Conservation (phyloP, 2,797 vertebrate species). For the Astyanax mexicanus region DNA sequence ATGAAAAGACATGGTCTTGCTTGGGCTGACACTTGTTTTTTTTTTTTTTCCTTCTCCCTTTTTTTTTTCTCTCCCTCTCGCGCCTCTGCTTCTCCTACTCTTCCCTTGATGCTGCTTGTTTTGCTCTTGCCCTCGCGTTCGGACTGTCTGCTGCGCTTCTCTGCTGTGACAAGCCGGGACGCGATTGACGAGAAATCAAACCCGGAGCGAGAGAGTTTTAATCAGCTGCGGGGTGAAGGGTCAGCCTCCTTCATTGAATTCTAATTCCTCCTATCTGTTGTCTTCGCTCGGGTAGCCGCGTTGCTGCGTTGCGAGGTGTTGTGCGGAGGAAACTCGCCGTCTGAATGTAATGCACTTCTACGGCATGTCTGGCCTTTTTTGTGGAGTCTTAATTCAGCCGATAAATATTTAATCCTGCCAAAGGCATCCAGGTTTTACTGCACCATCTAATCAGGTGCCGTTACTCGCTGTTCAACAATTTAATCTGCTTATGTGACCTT, state of each 20-base stretch:
- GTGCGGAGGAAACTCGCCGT: constrained; percentile 5
- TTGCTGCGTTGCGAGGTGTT: constrained; percentile 4
- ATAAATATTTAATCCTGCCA: constrained; percentile 33
- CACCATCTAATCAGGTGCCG: constrained; percentile 38
- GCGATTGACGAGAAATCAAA: constrained; percentile 78
- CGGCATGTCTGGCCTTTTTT: constrained; percentile 11
- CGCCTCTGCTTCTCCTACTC: background rate
- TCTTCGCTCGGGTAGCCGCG: background rate
- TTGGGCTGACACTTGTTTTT: constrained; percentile 80
- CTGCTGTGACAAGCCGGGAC: constrained; percentile 74
- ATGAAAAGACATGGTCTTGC: constrained; percentile 84
- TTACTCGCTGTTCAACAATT: constrained; percentile 24
- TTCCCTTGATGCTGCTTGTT: constrained; percentile 72
- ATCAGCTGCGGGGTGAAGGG: constrained; percentile 66
- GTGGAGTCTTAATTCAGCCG: constrained; percentile 12
- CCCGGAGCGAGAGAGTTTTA: constrained; percentile 72
- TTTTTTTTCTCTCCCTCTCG: constrained; percentile 23
- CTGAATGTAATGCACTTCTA: constrained; percentile 11
- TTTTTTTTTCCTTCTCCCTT: constrained; percentile 29
- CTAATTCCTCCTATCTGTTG: constrained; percentile 33
- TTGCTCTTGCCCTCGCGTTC: constrained; percentile 68
- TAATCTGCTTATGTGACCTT: constrained; percentile 17
- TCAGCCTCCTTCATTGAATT: constrained; percentile 47
- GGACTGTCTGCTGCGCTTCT: constrained; percentile 76
- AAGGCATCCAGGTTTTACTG: constrained; percentile 14